These are phyloP conservation scores for Atta texana DNA, from an alignment of 1,140 invertebrate genomes.

Conservation along the genomic window DNA sequence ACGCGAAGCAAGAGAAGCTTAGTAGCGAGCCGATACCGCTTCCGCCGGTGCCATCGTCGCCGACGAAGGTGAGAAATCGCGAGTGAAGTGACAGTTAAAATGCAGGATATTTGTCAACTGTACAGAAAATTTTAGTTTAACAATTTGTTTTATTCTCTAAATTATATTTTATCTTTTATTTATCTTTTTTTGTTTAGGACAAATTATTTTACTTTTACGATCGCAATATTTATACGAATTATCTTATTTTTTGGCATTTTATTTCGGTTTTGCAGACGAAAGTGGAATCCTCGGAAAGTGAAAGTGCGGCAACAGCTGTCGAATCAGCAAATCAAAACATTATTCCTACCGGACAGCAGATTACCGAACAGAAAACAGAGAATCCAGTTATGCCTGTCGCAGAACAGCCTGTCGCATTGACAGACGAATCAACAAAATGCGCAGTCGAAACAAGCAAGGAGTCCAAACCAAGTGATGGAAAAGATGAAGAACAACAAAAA, in stretches of 20 bases:
- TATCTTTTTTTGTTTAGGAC: background rate
- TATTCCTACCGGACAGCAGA: background rate
- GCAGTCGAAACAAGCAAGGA: background rate
- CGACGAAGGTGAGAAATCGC: constrained; percentile 38
- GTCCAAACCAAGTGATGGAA: constrained; percentile 9
- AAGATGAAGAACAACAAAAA: constrained; percentile 42
- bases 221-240: background rate
- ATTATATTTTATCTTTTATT: background rate
- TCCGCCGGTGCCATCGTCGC: constrained; percentile 69
- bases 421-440: background rate
- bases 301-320: background rate
- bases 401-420: background rate
- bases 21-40: constrained; percentile 68
- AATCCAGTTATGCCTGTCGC: background rate
- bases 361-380: background rate
- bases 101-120: background rate
- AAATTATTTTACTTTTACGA: background rate
- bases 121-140: constrained; percentile 6
- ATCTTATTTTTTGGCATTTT: background rate
- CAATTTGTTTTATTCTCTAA: background rate
- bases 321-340: constrained; percentile 5
- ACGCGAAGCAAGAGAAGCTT: constrained; percentile 46
- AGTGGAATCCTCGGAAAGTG: constrained; percentile 34
- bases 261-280: constrained; percentile 16
- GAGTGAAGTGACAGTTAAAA: background rate